phyloP scores from a whole-genome alignment of 2,888 invertebrate genomes.

The Heliconius hortense region DNA sequence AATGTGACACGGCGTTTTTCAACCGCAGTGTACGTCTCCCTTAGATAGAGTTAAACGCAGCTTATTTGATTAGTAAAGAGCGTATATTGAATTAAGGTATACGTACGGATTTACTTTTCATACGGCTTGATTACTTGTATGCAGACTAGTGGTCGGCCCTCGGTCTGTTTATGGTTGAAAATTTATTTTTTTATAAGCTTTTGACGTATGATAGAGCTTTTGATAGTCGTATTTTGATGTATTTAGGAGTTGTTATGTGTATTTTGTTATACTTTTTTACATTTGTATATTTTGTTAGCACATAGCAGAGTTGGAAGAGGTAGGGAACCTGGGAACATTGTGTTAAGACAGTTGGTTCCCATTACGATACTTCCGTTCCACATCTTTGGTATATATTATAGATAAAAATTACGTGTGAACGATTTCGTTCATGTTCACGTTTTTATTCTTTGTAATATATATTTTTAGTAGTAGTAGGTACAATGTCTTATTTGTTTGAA shows the following conservation, averaged over 20 bases:
- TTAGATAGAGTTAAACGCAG: slow-evolving; percentile 69
- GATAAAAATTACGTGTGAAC: too few relatives aligned
- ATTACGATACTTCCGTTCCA: too few relatives aligned
- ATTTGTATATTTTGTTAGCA: too few relatives aligned
- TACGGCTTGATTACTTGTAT: slow-evolving; percentile 51
- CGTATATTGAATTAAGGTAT: slow-evolving; percentile 79
- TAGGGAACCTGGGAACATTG: too few relatives aligned
- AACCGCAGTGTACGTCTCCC: slow-evolving; percentile 53
- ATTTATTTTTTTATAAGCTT: background rate
- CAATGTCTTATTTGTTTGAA: too few relatives aligned
- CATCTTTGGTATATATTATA: too few relatives aligned
- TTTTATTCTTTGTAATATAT: too few relatives aligned
- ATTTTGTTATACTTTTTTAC: too few relatives aligned
- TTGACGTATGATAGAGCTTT: background rate
- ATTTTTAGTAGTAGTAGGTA: too few relatives aligned
- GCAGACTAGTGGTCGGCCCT: slow-evolving; percentile 5
- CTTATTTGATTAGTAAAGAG: slow-evolving; percentile 78
- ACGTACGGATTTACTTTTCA: slow-evolving; percentile 60
- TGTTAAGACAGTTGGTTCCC: too few relatives aligned
- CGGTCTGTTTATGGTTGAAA: background rate
- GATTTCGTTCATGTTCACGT: too few relatives aligned
- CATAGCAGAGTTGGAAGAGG: too few relatives aligned
- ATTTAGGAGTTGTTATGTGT: background rate
- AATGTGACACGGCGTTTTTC: slow-evolving; percentile 49
- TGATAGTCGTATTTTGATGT: background rate